These are phyloP conservation scores for Drosophila histrio DNA, from an alignment of 2,888 invertebrate species.

Conservation along the genomic window DNA sequence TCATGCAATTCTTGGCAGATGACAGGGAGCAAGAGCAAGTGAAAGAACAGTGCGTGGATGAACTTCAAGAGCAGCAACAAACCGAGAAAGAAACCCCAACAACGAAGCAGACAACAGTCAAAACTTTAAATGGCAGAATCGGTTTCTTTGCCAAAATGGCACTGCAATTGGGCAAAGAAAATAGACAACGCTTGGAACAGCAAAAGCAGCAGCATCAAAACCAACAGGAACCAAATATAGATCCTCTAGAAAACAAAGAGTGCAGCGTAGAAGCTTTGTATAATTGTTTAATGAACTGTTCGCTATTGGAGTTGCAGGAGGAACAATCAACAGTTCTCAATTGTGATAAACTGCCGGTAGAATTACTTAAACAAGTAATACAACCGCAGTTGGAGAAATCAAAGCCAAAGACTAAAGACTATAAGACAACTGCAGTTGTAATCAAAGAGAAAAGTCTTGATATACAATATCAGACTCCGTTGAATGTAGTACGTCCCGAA, in stretches of 20 bases:
- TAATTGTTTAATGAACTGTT: conserved; percentile 38
- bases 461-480: background rate
- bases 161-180: conserved; percentile 20
- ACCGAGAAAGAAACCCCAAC: background rate
- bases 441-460: background rate
- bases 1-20: conserved; percentile 32
- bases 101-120: background rate
- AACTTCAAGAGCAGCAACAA: background rate
- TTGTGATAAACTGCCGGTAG: background rate
- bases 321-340: background rate
- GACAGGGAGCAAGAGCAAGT: background rate
- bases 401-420: too few species aligned
- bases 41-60: background rate
- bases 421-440: background rate
- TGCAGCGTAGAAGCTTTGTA: conserved; percentile 20
- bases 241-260: background rate
- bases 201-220: background rate
- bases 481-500: conserved; percentile 35
- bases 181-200: conserved; percentile 2
- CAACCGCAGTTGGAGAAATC: background rate
- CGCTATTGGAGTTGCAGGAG: conserved; percentile 11
- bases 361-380: background rate
- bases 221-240: background rate
- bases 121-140: background rate
- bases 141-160: conserved; percentile 26